Evolutionary conservation across 1,140 invertebrate genomes (phyloP), one percentile per base, ranked within the genome.

Genomic region (Heliconius nattereri): DNA sequence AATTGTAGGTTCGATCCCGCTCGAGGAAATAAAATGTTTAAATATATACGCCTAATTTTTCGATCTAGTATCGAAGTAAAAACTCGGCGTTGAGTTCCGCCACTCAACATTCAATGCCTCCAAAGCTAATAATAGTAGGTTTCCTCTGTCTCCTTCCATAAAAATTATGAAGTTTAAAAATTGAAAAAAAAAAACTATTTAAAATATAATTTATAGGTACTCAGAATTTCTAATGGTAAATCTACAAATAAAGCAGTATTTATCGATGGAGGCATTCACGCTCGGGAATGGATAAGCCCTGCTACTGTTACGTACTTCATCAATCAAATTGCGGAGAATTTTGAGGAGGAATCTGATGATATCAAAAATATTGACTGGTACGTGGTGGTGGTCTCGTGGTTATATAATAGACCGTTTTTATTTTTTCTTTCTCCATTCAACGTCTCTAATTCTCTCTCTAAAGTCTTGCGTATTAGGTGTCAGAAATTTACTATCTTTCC

Each of bases 211-310:
- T 79, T 81, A 70, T 77, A 96, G 95, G 90, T 96, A 23, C 79
- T 96, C 40, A 95, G 96, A 79, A 97, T 97, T 52, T 97, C 96
- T 3, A 95, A 96, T 86, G 96, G 96, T 20, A 95, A 96, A 66
- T 80, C 94, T 29, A 92, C 88, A 7, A 96, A 96, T 86, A 95
- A 96, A 79, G 95, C 95, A 2, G 91, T 96, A n/a, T 96, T 96
- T 92, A 95, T 96, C 72, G 96, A 97, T 86, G 95, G 95, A 92
- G 98, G 98, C 19, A 98, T 98, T 86, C 98, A 99, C 87, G 98
- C 98, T 0, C 92, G 98, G 49, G 98, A 99, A 95, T 99, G 98
- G 98, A 98, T 99, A 78, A 96, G 98, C 71, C 97, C 98, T 3
- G 98, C 98, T 0, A 97, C 97, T 0, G 97, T 97, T 16, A 96